A percentile compares a stretch with the other conserved stretches of the same genome.
Evolutionary conservation across 2,797 vertebrate genomes (phyloP).

Genomic region (Onychomys arenicola): DNA sequence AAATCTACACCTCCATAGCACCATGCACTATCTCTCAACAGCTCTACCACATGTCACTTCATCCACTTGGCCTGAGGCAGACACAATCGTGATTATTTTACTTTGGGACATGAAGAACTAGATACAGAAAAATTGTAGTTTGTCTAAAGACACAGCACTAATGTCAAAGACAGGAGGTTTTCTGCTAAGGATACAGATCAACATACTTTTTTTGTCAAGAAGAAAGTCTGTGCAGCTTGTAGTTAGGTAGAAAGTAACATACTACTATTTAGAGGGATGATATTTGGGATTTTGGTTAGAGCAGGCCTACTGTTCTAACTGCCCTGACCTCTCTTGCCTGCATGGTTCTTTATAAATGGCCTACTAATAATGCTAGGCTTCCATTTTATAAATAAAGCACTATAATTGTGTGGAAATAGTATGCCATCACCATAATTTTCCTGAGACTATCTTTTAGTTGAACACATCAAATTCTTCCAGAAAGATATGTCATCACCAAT

Average conservation of each 20-base stretch:
- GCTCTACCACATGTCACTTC: not conserved
- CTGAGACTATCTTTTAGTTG: not conserved
- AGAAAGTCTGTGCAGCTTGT: not conserved
- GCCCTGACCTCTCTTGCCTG: not conserved
- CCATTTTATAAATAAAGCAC: not conserved
- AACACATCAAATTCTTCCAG: not conserved
- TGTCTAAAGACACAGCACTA: not conserved
- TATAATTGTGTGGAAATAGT: not conserved
- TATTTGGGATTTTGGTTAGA: not conserved
- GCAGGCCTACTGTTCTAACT: not conserved
- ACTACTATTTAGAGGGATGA: not conserved
- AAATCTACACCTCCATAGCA: not conserved
- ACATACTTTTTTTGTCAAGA: conserved; percentile 15
- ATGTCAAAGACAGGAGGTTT: conserved; percentile 12
- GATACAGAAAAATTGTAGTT: conserved; percentile 18
- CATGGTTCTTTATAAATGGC: not conserved
- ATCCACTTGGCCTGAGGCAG: not conserved
- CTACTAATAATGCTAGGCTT: not conserved
- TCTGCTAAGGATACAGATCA: conserved; percentile 30
- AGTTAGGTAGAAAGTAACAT: not conserved
- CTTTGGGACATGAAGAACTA: conserved; percentile 11
- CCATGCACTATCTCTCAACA: not conserved
- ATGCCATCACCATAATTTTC: not conserved
- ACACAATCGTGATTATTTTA: not conserved
- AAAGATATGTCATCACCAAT: not conserved